Base-by-base conservation (phyloP, 2,113 vertebrate genomes). In the Callospermophilus lateralis region DNA sequence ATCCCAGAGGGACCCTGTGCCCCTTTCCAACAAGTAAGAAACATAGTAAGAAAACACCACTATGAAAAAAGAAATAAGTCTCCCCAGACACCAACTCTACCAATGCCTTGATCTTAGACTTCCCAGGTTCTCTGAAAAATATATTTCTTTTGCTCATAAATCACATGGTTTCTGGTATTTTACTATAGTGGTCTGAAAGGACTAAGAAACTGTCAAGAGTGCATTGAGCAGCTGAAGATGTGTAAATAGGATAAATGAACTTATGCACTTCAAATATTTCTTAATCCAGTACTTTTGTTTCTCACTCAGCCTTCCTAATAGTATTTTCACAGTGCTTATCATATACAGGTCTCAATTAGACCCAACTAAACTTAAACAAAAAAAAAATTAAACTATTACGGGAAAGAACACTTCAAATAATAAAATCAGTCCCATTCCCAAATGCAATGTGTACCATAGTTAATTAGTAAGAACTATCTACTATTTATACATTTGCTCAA, bases 321-420 rank as follows among this genome's bases (percentile, higher is more conserved):
- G 51, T 70, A 91, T 67, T 65, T 89, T 37, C 24, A 32, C 26
- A 32, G 12, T 45, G 37, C 42, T 80, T 84, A 32, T n/a, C 30
- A 45, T 63, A 24, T 76, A 74, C 42, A 84, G 3, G 67, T 80
- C 74, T 93, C 65, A 70, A 32, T n/a, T 37, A 72, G 77, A 51
- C 28, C 39, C 67, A 95, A 34, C 8, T 89, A 94, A 37, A 94
- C 34, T 77, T 70, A 55, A 89, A 90, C 24, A 48, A 70, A 51
- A 67, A 89, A 94, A 83, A 81, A 68, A 48, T 45, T 8, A 37
- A 9, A 10, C 53, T 55, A 67, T 65, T 86, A 34, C 28, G 26
- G 28, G 34, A 77, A 95, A 76, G 39, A 79, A 81, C 42, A 72
- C 19, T 78, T 95, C 42, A 86, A 95, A 81, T 39, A 77, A 63